phyloP scores from a whole-genome alignment of 2,888 invertebrate genomes.

The Anorthoa munda region DNA sequence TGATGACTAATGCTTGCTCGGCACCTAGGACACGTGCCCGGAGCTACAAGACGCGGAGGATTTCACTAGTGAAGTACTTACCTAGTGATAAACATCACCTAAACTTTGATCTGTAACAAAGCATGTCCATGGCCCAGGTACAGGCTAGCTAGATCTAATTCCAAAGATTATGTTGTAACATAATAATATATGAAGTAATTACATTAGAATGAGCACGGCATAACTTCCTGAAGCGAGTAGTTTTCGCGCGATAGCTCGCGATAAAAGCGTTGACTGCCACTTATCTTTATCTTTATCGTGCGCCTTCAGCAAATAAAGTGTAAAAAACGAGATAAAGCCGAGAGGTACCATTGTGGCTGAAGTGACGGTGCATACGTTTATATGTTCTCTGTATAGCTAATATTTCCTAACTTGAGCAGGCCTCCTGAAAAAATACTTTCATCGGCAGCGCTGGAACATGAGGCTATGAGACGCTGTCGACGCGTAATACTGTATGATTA shows the following conservation, averaged over 20 bases:
- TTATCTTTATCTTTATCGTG: conserved; percentile 89
- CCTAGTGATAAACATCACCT: neutral
- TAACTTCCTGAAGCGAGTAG: conserved; percentile 82
- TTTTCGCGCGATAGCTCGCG: conserved; percentile 85
- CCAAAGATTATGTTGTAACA: conserved; percentile 16
- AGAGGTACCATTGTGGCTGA: conserved; percentile 80
- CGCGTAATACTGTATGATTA: neutral
- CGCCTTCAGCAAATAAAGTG: conserved; percentile 90
- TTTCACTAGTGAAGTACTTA: neutral
- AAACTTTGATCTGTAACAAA: conserved; percentile 9
- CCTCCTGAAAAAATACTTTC: too few relatives aligned
- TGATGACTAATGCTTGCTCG: conserved; percentile 41
- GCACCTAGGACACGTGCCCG: conserved; percentile 42
- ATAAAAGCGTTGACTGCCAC: conserved; percentile 86
- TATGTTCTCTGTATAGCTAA: conserved; percentile 28
- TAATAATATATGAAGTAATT: conserved; percentile 55
- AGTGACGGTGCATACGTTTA: conserved; percentile 68
- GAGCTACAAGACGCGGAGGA: conserved; percentile 7
- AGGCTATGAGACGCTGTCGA: neutral
- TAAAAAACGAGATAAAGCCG: conserved; percentile 88
- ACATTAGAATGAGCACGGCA: conserved; percentile 61
- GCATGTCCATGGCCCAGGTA: neutral
- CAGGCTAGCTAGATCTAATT: neutral
- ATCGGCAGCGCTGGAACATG: neutral
- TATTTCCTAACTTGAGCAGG: conserved; percentile 10